A percentile compares a stretch with the other conserved stretches of the same genome.
Conservation (phyloP, 2,113 vertebrate genomes). For the Antechinus flavipes region DNA sequence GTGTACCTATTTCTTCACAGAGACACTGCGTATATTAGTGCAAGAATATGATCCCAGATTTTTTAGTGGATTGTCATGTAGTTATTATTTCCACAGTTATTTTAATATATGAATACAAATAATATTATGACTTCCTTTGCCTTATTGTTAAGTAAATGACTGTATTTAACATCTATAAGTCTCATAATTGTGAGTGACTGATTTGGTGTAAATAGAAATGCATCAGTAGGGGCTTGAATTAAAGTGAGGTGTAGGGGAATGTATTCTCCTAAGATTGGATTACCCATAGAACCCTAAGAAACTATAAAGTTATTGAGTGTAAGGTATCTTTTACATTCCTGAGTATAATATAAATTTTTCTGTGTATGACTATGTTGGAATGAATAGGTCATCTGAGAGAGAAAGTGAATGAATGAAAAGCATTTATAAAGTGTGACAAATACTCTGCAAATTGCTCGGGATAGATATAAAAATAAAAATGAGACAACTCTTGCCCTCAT, state of each 20-base stretch:
- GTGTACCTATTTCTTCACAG: neutral
- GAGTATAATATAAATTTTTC: neutral
- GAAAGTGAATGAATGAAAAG: neutral
- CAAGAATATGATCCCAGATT: neutral
- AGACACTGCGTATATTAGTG: neutral
- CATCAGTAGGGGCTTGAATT: neutral
- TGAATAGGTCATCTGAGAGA: neutral
- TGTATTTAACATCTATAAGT: neutral
- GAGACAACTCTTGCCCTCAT: neutral
- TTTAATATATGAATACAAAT: neutral
- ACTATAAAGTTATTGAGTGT: neutral
- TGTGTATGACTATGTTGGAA: neutral
- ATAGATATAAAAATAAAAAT: neutral
- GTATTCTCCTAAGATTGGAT: neutral
- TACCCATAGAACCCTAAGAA: neutral
- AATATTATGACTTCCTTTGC: neutral
- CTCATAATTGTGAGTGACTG: neutral
- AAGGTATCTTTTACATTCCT: neutral
- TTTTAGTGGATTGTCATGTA: neutral
- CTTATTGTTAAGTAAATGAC: neutral
- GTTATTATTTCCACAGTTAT: neutral
- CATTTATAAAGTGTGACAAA: neutral
- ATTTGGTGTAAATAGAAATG: neutral
- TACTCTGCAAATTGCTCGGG: neutral
- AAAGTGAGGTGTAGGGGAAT: neutral